Evolutionary conservation across 2,888 invertebrate genomes (phyloP).

Genomic region (Hipparchia sbordonii): DNA sequence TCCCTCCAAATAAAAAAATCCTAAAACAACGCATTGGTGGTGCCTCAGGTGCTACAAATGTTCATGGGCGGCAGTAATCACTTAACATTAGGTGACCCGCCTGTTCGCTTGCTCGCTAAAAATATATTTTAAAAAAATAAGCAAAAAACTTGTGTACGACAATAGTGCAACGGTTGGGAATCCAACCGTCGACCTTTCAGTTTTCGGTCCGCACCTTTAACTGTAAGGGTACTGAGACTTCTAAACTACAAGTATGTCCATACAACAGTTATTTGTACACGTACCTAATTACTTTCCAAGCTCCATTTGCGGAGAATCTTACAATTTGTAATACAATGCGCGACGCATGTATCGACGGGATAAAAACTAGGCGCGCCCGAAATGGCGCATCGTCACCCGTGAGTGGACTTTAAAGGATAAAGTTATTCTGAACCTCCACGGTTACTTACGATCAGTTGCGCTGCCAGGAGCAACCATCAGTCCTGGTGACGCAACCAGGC

Average conservation of each 20-base stretch:
- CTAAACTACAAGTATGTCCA: background rate
- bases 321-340: slow-evolving; percentile 78
- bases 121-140: no score
- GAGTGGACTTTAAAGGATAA: slow-evolving; percentile 44
- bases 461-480: slow-evolving; percentile 1
- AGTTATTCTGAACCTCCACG: slow-evolving; percentile 30
- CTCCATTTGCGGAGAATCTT: slow-evolving; percentile 55
- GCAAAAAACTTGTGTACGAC: no score
- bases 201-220: no score
- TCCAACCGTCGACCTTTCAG: no score
- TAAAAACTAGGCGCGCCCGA: slow-evolving; percentile 65
- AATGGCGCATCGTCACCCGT: slow-evolving; percentile 50
- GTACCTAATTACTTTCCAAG: slow-evolving; percentile 44
- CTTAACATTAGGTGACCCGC: no score
- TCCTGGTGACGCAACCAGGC: no score
- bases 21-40: no score
- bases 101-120: no score
- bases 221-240: background rate
- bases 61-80: no score
- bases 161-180: no score
- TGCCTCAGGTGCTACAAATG: no score
- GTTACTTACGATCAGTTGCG: slow-evolving; percentile 22
- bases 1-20: no score
- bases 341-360: slow-evolving; percentile 36
- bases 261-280: slow-evolving; percentile 31